Evolutionary conservation across 2,113 vertebrate genomes (phyloP).

Genomic region (Octodon degus): DNA sequence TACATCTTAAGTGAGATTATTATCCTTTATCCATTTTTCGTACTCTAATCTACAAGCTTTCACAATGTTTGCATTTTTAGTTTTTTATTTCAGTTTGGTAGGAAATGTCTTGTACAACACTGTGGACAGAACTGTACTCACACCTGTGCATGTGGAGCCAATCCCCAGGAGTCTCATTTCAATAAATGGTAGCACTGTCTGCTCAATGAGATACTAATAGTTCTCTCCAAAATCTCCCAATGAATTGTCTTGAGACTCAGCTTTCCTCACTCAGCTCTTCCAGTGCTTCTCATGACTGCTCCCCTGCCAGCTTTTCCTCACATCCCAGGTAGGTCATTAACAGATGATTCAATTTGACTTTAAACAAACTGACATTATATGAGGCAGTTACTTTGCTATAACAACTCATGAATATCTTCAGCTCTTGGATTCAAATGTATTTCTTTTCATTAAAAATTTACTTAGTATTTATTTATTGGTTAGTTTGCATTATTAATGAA

Average conservation of each 20-base stretch:
- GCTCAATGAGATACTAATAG: background rate
- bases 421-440: background rate
- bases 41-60: background rate
- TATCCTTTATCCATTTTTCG: background rate
- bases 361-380: background rate
- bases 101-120: background rate
- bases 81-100: background rate
- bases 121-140: background rate
- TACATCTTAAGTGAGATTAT: background rate
- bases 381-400: background rate
- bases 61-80: background rate
- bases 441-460: background rate
- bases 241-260: background rate
- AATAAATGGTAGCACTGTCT: background rate
- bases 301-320: background rate
- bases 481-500: background rate
- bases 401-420: background rate
- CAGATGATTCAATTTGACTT: background rate
- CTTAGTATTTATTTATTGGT: background rate
- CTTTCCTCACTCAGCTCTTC: background rate
- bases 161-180: background rate
- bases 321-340: background rate
- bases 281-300: background rate
- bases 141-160: fast-evolving
- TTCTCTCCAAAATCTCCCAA: background rate